Evolutionary conservation across 2,888 invertebrate species (phyloP), one percentile per base, ranked within the genome.

Genomic region (Azorinus chamasolen): DNA sequence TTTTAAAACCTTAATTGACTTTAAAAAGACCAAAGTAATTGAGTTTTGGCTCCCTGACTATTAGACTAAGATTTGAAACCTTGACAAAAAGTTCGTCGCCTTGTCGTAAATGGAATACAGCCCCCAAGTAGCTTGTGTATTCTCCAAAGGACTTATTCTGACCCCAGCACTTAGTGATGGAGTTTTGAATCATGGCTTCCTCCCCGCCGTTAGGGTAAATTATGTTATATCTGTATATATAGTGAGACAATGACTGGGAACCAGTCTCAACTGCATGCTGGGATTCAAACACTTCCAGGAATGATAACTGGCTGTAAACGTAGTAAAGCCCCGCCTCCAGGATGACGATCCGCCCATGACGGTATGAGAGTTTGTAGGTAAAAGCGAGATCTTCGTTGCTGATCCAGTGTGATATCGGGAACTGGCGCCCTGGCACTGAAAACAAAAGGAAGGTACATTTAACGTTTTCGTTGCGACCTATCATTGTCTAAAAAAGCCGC

Each of bases 61-160:
- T 76, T 57, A 89, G 75, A 18, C 87, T 83, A 25, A 90, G 73
- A 69, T 91, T 89, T 24, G 91, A 91, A 25, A 90, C 90, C 66
- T 91, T 90, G 20, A 91, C 89, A 69, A 88, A 90, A 0, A 91
- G 75, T 75, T 91, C 91, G 55, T 91, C 91, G 0, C 87, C 85
- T 27, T 84, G 83, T n/a, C 90, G 69, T 18, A 91, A 78, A 61
- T 89, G 81, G 76, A 91, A 89, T n/a, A 89, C 84, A 39, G 90
- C 90, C 2, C 90, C 91, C n/a, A 91, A 63, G 66, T 89, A 88
- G 66, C 89, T 89, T n/a, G 88, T 87, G 74, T 90, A 90, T 69
- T 91, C 89, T 2, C 89, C 90, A 65, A 88, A 89, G 2, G 86
- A 80, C 69, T 88, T 88, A 61, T 86, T 87, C 54, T 86, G 81